Evolutionary conservation across 2,888 invertebrate species (phyloP).

Genomic region (Drosophila kambysellisi): DNA sequence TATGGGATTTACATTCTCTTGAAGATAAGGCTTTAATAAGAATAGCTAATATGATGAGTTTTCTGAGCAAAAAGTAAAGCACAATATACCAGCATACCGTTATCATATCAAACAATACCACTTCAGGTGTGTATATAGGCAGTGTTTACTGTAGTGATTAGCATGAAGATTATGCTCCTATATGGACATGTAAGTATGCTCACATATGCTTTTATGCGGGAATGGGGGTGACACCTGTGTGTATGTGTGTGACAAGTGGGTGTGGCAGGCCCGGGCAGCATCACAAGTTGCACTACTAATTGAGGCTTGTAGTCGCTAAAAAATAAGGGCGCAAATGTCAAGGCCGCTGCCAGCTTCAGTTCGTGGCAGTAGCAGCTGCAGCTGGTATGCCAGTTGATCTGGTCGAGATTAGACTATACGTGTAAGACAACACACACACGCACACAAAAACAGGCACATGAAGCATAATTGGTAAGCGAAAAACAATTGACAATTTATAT

Average conservation of each 20-base stretch:
- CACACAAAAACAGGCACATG: constrained; percentile 5
- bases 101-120: background rate
- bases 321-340: constrained; percentile 71
- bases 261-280: constrained; percentile 66
- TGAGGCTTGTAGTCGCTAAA: constrained; percentile 58
- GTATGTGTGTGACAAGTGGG: constrained; percentile 53
- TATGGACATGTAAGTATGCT: background rate
- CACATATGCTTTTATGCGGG: constrained; percentile 1
- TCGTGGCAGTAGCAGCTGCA: constrained; percentile 27
- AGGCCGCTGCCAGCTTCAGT: constrained; percentile 61
- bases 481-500: constrained; percentile 32
- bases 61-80: background rate
- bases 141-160: constrained; percentile 18
- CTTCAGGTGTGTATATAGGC: constrained; percentile 1
- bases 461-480: constrained; percentile 24
- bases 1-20: background rate
- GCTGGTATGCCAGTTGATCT: constrained; percentile 22
- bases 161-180: constrained; percentile 4
- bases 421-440: background rate
- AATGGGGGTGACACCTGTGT: constrained; percentile 51
- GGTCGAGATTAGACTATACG: constrained; percentile 17
- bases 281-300: constrained; percentile 69
- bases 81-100: background rate
- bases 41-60: background rate
- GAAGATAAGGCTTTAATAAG: background rate